Evolutionary conservation across 2,113 vertebrate genomes (phyloP), one percentile per base, ranked within the genome.

Genomic region (Malurus alboscapulatus): DNA sequence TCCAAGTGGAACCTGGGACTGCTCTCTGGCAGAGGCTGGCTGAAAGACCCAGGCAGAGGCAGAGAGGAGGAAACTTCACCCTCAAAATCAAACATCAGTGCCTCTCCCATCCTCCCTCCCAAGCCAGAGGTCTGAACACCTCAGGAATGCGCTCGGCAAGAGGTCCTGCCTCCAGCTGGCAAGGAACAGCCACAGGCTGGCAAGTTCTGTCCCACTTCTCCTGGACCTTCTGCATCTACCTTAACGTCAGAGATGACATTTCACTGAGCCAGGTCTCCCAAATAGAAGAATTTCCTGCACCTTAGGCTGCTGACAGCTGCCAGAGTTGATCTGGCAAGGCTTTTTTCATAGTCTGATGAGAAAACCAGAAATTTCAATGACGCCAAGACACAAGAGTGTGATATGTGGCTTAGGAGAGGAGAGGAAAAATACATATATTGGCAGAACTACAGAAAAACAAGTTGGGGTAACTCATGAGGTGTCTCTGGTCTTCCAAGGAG

Each of bases 211-310:
- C n/a, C 29, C 21, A 17, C n/a, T 69, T 19, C 7, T 24, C 1
- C n/a, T n/a, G 75, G n/a, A 69, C 15, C 78, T 71, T 55, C 34
- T 47, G 71, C 5, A 51, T 50, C 87, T 55, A 67, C 82, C 91
- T 72, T 18, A 51, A 61, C 5, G 42, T 95, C 92, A 93, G 87
- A 92, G 93, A 53, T 45, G 87, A 86, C 82, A 81, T 93, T 94
- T 94, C 87, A 79, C 11, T 21, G 77, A 87, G 89, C 87, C 95
- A 94, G 77, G 50, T 54, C 87, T 89, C 81, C 71, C 40, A 32
- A 84, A 89, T 85, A 38, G 76, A 78, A 93, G 58, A 96, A 93
- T 91, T 95, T 92, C 82, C 93, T 91, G 57, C 87, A 91, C 91
- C 91, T 96, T 92, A n/a, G 67, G 95, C 90, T 71, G 82, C 87